Percentiles rank a stretch among this genome's conserved stretches.
phyloP scores from a whole-genome alignment of 2,888 invertebrate genomes.

The Ormia ochracea region DNA sequence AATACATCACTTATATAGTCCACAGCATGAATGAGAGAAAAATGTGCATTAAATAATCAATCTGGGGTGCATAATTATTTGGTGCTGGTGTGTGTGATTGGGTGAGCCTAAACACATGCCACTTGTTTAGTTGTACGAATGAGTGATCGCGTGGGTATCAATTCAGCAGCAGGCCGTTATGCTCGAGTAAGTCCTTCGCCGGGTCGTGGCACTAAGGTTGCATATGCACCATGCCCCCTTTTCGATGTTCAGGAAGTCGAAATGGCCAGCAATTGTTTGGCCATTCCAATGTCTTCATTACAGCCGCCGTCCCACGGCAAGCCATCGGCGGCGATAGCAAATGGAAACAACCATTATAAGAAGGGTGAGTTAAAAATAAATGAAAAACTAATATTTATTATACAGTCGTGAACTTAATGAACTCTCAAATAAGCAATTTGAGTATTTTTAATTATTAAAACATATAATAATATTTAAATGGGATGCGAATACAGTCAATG shows the following conservation, averaged over 20 bases:
- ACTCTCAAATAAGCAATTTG: no score
- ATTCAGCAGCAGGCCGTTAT: constrained; percentile 70
- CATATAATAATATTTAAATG: no score
- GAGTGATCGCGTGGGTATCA: constrained; percentile 68
- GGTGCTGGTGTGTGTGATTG: background rate
- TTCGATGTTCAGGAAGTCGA: constrained; percentile 75
- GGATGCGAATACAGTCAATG: no score
- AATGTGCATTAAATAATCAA: constrained; percentile 9
- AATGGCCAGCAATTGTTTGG: constrained; percentile 73
- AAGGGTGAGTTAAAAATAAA: constrained; percentile 64
- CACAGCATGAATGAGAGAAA: background rate
- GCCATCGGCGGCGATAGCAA: constrained; percentile 2
- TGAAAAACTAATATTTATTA: no score
- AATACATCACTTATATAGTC: background rate
- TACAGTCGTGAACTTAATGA: no score
- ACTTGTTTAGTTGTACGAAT: constrained; percentile 63
- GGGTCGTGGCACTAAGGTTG: constrained; percentile 75
- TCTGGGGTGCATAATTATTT: background rate
- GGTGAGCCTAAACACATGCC: background rate
- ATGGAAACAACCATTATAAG: constrained; percentile 61
- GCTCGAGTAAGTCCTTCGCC: constrained; percentile 76
- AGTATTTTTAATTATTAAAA: no score
- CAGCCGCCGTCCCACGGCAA: constrained; percentile 65
- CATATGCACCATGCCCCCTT: constrained; percentile 76
- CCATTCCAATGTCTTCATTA: constrained; percentile 76